phyloP scores from a whole-genome alignment of 2,888 invertebrate genomes.

The Mythimna vitellina region DNA sequence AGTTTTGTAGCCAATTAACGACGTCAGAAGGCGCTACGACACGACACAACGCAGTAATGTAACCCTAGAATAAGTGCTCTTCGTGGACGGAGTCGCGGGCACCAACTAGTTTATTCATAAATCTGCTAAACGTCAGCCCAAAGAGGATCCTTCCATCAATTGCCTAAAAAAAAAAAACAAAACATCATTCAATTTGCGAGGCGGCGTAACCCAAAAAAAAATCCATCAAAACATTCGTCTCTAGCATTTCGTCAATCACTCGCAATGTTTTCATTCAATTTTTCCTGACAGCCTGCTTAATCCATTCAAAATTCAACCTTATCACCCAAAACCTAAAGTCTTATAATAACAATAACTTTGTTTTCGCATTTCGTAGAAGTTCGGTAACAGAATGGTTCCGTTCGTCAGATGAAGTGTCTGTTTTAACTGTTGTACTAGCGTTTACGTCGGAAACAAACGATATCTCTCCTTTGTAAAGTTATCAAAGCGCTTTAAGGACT shows the following conservation, averaged over 20 bases:
- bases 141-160: conserved; percentile 52
- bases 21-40: too few relatives aligned
- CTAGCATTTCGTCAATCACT: conserved; percentile 70
- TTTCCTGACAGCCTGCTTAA: conserved; percentile 62
- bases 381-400: conserved; percentile 30
- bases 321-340: neutral
- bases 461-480: conserved; percentile 54
- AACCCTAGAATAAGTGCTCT: too few relatives aligned
- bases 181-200: conserved; percentile 63
- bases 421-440: conserved; percentile 47
- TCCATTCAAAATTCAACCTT: conserved; percentile 38
- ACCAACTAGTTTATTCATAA: conserved; percentile 53
- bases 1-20: too few relatives aligned
- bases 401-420: conserved; percentile 49
- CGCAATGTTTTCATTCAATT: conserved; percentile 73
- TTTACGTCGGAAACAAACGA: conserved; percentile 55
- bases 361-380: conserved; percentile 35
- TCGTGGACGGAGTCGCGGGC: too few relatives aligned
- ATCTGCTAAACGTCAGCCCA: conserved; percentile 51
- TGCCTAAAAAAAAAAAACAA: conserved; percentile 57
- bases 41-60: too few relatives aligned
- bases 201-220: conserved; percentile 58
- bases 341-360: conserved; percentile 7
- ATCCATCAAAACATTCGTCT: conserved; percentile 70
- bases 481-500: conserved; percentile 48